A percentile compares a stretch with the other conserved stretches of the same genome.
phyloP scores from a whole-genome alignment of 2,797 vertebrate genomes.

The Hyperoplus lanceolatus region DNA sequence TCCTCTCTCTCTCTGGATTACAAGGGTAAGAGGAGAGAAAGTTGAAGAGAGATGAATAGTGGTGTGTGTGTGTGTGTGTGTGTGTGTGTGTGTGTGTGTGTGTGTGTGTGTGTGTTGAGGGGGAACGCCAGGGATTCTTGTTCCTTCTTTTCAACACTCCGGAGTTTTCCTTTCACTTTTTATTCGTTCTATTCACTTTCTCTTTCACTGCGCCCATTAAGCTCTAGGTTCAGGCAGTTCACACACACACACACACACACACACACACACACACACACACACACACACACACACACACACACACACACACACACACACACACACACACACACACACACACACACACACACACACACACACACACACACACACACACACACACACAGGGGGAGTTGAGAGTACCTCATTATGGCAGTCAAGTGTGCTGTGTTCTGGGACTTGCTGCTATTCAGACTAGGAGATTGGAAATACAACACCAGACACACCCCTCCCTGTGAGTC shows the following conservation, averaged over 20 bases:
- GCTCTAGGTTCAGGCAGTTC: constrained; percentile 31
- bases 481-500: constrained; percentile 71
- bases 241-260: constrained; percentile 24
- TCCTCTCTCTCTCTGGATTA: constrained; percentile 60
- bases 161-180: constrained; percentile 47
- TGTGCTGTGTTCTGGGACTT: constrained; percentile 68
- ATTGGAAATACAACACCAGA: constrained; percentile 75
- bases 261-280: constrained; percentile 28
- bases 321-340: constrained; percentile 30
- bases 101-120: constrained; percentile 51
- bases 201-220: constrained; percentile 29
- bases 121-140: constrained; percentile 64
- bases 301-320: constrained; percentile 24
- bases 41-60: constrained; percentile 71
- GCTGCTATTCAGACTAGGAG: constrained; percentile 57
- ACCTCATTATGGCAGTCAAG: constrained; percentile 65
- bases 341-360: constrained; percentile 40
- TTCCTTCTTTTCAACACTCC: constrained; percentile 53
- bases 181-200: constrained; percentile 40
- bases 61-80: background rate
- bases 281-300: constrained; percentile 36
- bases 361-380: constrained; percentile 26
- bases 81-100: constrained; percentile 51
- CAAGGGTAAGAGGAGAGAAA: constrained; percentile 72
- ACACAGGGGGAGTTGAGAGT: background rate